Base-by-base conservation (phyloP, 2,797 vertebrate species). In the Tamandua tetradactyla region DNA sequence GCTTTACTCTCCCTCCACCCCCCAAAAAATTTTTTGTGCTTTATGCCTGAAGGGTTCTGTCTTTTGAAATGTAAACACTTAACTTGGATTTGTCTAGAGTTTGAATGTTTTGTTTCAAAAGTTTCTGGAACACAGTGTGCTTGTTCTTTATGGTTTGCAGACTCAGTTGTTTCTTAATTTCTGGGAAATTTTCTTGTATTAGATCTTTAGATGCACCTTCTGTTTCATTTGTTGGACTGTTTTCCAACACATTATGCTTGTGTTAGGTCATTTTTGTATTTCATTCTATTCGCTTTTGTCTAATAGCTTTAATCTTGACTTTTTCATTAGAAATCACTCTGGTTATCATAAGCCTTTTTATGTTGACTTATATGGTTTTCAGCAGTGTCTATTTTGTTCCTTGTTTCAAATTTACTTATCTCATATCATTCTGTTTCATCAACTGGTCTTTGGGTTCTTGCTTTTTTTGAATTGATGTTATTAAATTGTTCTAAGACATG, bases 381-480 rank as follows among this genome's bases (percentile, higher is more conserved):
- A 84, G 20, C 30, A 44, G 5, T 87, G 42, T 84, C 14, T 72
- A 13, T 76, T 76, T 59, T 88, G 52, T 72, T 90, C 13, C 74
- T 91, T 76, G 22, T 79, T 96, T 96, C 35, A 92, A 40, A 42
- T 87, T 75, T 61, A 66, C 87, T 79, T 20, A 59, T 94, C 27
- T 87, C 27, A 64, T 81, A 72, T 92, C 12, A 84, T 80, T 89
- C 40, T 92, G 30, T 93, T 68, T 94, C 47, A 71, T 80, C 27
- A 66, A 20, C 27, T 72, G 35, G 27, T n/a, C 23, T 76, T 81
- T n/a, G 30, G 22, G 25, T 5, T 61, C 30, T 68, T 61, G 64
- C 49, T 62, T 49, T 68, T n/a, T 62, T 66, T 71, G 25, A 68
- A 49, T 68, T 85, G 25, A 57, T 72, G 47, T 69, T 93, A 61